Conservation (phyloP, 2,113 vertebrate genomes). For the Phrynosoma blainvillii region DNA sequence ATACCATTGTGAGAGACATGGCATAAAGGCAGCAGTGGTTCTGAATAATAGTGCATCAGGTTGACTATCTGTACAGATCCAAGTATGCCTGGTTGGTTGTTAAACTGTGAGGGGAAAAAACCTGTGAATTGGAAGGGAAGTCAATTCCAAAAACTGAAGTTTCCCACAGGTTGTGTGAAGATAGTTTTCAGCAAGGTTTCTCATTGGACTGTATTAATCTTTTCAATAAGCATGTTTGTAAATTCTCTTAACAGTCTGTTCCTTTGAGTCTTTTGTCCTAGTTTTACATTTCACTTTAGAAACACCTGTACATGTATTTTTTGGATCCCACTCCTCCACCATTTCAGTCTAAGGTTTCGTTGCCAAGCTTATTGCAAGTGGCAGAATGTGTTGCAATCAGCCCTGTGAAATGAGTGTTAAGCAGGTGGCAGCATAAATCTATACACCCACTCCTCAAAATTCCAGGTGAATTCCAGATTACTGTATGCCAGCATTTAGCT, state of each 20-base stretch:
- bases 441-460: conserved; percentile 1
- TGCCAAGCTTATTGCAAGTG: neutral
- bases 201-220: neutral
- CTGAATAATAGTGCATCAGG: neutral
- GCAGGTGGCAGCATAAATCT: conserved; percentile 17
- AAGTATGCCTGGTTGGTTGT: neutral
- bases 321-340: neutral
- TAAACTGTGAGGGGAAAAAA: neutral
- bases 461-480: conserved; percentile 20
- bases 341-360: neutral
- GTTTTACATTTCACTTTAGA: conserved; percentile 3
- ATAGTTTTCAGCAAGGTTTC: conserved; percentile 1
- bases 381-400: neutral
- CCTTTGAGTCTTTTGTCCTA: conserved; percentile 4
- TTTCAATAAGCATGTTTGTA: neutral
- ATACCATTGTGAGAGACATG: neutral
- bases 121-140: neutral
- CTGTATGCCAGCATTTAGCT: neutral
- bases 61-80: neutral
- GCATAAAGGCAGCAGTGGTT: conserved; percentile 2
- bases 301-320: conserved; percentile 3
- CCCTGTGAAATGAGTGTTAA: conserved; percentile 12
- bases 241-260: conserved; percentile 1
- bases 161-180: neutral
- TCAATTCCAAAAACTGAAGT: neutral